A percentile compares a stretch with the other conserved stretches of the same genome.
These are phyloP conservation scores for Octonoba sinensis DNA, from an alignment of 2,888 invertebrate species.

Conservation along the genomic window DNA sequence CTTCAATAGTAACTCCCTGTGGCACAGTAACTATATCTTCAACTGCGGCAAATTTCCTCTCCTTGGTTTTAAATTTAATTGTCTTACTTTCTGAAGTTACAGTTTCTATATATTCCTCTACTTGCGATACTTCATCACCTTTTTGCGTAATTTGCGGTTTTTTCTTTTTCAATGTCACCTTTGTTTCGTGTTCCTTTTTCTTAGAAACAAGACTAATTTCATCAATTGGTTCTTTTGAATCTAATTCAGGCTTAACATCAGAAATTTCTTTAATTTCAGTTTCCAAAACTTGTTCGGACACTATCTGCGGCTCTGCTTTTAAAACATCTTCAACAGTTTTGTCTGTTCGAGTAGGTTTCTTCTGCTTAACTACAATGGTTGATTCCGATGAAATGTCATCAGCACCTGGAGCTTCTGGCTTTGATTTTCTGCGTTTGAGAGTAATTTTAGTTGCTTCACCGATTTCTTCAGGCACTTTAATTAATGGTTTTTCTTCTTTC, in stretches of 20 bases:
- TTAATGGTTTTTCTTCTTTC: background rate
- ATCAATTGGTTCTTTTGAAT: background rate
- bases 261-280: background rate
- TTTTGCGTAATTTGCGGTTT: background rate
- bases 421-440: conserved; percentile 50
- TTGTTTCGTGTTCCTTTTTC: background rate
- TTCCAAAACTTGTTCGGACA: background rate
- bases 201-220: conserved; percentile 2
- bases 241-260: background rate
- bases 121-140: background rate
- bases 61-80: background rate
- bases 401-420: conserved; percentile 26
- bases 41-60: background rate
- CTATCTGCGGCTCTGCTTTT: background rate
- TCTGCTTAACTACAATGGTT: background rate
- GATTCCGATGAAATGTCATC: conserved; percentile 18
- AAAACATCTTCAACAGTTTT: background rate
- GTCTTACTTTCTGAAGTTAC: background rate
- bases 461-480: background rate
- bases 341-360: background rate
- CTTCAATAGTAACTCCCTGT: conserved; percentile 4
- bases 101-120: background rate
- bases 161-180: background rate
- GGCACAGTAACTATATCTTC: conserved; percentile 1
- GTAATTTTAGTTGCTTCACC: conserved; percentile 59